Evolutionary conservation across 1,140 invertebrate genomes (phyloP), one percentile per base, ranked within the genome.

Genomic region (Bombus breviceps): DNA sequence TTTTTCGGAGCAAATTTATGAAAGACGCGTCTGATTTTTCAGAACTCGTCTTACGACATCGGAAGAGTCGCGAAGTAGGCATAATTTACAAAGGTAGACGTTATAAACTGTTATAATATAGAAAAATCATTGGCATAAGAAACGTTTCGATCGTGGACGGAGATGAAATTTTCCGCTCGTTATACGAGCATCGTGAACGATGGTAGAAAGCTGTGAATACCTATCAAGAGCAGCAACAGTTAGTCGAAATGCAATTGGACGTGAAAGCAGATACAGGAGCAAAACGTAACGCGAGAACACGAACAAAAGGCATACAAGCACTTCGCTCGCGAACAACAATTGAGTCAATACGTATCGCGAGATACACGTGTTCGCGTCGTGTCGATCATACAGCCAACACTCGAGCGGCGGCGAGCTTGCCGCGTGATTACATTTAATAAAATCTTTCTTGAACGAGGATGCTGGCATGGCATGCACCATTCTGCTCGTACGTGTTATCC

Each of bases 381-480:
- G 76, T 34, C 76, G 76, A 78, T 78, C 76, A 43, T 66, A 32
- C 39, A 66, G 28, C 28, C 15, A 62, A 78, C 76, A 18, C 47
- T 53, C 47, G 47, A 53, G 47, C 18, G 18, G 47, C 47, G 47
- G 47, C 18, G 47, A 22, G 47, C 18, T 22, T 57, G 12, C 68
- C 80, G 8, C 71, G 69, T 32, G 43, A 77, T 76, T 68, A 66
- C 62, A 22, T 83, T 66, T 53, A 66, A 75, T 76, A 34, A 43
- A 68, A 43, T 64, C 59, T 18, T 74, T 62, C 12, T 3, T 10
- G 22, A 25, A n/a, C 41, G 22, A 37, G 8, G 34, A 75, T 64
- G 41, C 43, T 6, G 32, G 73, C 28, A 8, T 8, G 15, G 28
- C 28, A 13, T 43, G 28, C 12, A 13, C 39, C 71, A 41, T n/a